These are phyloP conservation scores for Siphamia tubifer DNA, from an alignment of 2,113 vertebrate species.

Conservation along the genomic window DNA sequence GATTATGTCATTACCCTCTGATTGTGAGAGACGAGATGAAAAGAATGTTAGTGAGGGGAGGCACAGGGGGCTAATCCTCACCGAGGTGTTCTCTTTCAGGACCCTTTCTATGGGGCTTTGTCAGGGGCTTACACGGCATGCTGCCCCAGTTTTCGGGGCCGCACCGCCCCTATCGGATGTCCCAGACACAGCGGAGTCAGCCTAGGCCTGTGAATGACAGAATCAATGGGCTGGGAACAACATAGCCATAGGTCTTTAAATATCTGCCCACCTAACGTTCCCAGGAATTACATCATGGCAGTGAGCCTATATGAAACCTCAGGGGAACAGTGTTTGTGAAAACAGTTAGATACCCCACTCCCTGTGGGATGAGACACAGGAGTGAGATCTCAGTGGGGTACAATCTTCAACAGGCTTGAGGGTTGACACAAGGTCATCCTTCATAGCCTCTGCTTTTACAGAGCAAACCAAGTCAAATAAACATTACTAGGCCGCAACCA, in stretches of 20 bases:
- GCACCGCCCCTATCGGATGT: slow-evolving; percentile 81
- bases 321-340: slow-evolving; percentile 17
- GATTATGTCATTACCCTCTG: slow-evolving; percentile 80
- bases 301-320: slow-evolving; percentile 39
- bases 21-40: slow-evolving; percentile 79
- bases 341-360: slow-evolving; percentile 25
- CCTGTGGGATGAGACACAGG: slow-evolving; percentile 30
- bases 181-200: slow-evolving; percentile 83
- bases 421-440: slow-evolving; percentile 72
- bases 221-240: slow-evolving; percentile 80
- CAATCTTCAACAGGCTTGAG: slow-evolving; percentile 34
- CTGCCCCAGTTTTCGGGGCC: slow-evolving; percentile 73
- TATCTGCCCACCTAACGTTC: slow-evolving; percentile 77
- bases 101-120: slow-evolving; percentile 79
- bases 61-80: slow-evolving; percentile 74
- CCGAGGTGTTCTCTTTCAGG: slow-evolving; percentile 82
- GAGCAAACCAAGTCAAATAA: slow-evolving; percentile 73
- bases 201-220: slow-evolving; percentile 76
- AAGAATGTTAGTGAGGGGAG: slow-evolving; percentile 71
- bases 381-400: slow-evolving; percentile 40
- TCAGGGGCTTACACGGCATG: slow-evolving; percentile 79
- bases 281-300: slow-evolving; percentile 79
- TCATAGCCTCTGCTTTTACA: slow-evolving; percentile 68
- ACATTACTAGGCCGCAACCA: slow-evolving; percentile 60
- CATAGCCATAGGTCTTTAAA: slow-evolving; percentile 72